Evolutionary conservation across 2,888 invertebrate genomes (phyloP).

Genomic region (Octonoba sinensis): DNA sequence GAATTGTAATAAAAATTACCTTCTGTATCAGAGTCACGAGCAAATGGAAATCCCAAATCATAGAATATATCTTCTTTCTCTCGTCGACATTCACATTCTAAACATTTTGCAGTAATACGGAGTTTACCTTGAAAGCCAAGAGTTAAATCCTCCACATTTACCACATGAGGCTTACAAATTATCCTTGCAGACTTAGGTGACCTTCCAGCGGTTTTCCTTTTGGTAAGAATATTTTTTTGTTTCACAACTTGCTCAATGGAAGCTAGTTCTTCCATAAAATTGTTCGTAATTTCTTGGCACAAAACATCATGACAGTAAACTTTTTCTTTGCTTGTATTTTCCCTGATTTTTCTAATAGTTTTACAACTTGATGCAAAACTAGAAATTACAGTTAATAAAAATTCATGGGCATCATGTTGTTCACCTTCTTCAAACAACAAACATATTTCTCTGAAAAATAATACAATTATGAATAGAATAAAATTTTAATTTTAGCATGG

Average conservation of each 20-base stretch:
- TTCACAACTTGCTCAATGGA: too few species aligned
- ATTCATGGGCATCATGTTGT: slow-evolving; percentile 59
- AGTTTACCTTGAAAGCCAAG: slow-evolving; percentile 47
- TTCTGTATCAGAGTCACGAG: slow-evolving; percentile 17
- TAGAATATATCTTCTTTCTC: slow-evolving; percentile 36
- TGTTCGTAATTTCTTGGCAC: too few species aligned
- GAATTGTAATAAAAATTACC: slow-evolving; percentile 34
- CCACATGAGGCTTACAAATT: too few species aligned
- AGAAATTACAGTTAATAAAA: slow-evolving; percentile 36
- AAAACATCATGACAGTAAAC: too few species aligned
- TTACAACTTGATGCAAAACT: slow-evolving; percentile 16
- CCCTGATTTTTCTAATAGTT: slow-evolving; percentile 4
- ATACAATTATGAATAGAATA: too few species aligned
- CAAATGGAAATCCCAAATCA: slow-evolving; percentile 40
- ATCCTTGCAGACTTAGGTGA: too few species aligned
- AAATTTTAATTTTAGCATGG: too few species aligned
- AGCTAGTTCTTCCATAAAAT: too few species aligned
- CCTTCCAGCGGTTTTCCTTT: too few species aligned
- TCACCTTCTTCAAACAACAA: slow-evolving; percentile 53
- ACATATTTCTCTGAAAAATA: slow-evolving; percentile 39
- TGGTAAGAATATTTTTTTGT: too few species aligned
- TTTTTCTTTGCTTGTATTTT: too few species aligned
- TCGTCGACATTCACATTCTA: slow-evolving; percentile 38
- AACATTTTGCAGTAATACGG: slow-evolving; percentile 33
- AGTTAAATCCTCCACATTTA: slow-evolving; percentile 12